Evolutionary conservation across 1,140 invertebrate genomes (phyloP), one percentile per base, ranked within the genome.

Genomic region (Hyles euphorbiae): DNA sequence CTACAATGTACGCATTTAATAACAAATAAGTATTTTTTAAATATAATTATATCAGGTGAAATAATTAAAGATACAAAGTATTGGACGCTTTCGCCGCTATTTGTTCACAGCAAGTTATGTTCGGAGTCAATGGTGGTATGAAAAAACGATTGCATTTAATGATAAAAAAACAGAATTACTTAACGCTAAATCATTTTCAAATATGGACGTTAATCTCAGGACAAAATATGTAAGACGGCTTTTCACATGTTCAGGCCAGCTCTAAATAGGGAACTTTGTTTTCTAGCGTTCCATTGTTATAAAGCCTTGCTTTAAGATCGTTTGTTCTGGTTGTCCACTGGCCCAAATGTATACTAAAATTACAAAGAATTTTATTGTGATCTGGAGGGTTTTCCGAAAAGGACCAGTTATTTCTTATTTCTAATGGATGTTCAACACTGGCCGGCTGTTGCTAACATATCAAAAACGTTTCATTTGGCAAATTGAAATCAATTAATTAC

Each of bases 171-270:
- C 75, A 82, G 72, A 80, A 76, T 79, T 65, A 84, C 85, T 87
- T 88, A 88, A 88, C 50, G 74, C 85, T 88, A 88, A 87, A 85
- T 80, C 73, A 87, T 84, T 85, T 83, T 85, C 72, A 81, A 85
- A 88, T 87, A 88, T 87, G 85, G 85, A 88, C 85, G 85, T 88
- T 83, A 85, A 63, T 79, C 73, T 81, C 65, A 86, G 83, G 85
- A 88, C 83, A 85, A 77, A 80, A 76, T 80, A 88, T 72, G 73
- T 72, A 81, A 88, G 85, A 88, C 82, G 85, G 85, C 70, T 80
- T 78, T 70, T 65, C 68, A 70, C 64, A 75, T 75, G 78, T 65
- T 67, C 58, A 69, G 79, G 70, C 70, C 65, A 64, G 36, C 36
- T 40, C 8, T 40, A 40, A 5, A 40, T 40, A 5, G 4, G 36